Percentiles rank a stretch among this genome's conserved stretches.
Conservation (phyloP, 2,888 invertebrate genomes). For the Melipona bicolor region DNA sequence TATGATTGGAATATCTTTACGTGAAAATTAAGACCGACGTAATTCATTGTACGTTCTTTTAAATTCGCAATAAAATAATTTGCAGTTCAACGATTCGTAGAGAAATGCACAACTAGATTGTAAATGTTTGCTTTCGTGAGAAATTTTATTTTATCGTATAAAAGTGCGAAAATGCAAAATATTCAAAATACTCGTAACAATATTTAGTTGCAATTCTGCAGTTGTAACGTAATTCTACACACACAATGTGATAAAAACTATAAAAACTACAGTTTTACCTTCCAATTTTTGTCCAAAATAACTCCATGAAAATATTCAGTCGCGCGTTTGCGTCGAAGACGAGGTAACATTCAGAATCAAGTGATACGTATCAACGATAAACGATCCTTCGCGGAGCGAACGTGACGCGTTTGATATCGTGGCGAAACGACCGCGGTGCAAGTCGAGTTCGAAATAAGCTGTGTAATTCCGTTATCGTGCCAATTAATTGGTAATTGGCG, state of each 20-base stretch:
- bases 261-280: too few relatives aligned
- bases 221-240: too few relatives aligned
- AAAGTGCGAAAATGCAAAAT: too few relatives aligned
- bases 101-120: too few relatives aligned
- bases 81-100: too few relatives aligned
- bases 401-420: not conserved
- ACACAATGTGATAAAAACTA: too few relatives aligned
- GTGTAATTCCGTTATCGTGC: conserved; percentile 32
- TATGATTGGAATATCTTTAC: not conserved
- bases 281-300: too few relatives aligned
- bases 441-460: conserved; percentile 12
- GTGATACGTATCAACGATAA: not conserved
- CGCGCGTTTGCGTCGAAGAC: not conserved
- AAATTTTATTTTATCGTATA: too few relatives aligned
- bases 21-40: not conserved
- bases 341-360: not conserved
- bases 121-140: too few relatives aligned
- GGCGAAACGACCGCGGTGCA: not conserved
- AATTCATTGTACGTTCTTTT: not conserved
- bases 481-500: conserved; percentile 56
- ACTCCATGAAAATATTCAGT: not conserved
- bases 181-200: too few relatives aligned
- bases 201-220: too few relatives aligned
- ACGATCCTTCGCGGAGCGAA: not conserved
- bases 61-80: too few relatives aligned